These are phyloP conservation scores for Leuciscus idus DNA, from an alignment of 2,113 vertebrate genomes.

Conservation along the genomic window DNA sequence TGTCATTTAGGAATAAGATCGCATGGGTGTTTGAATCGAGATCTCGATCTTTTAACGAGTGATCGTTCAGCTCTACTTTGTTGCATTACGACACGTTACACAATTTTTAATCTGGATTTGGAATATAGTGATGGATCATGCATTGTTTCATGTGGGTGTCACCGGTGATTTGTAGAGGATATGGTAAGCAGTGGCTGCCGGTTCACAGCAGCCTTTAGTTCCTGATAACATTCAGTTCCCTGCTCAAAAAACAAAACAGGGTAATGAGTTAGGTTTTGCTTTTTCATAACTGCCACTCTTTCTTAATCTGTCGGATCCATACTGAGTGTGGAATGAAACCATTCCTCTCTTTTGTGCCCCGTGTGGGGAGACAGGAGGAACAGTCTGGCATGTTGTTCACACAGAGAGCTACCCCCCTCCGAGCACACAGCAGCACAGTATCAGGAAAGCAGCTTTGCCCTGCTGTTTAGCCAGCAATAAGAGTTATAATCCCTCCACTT, in stretches of 20 bases:
- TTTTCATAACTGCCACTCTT: conserved; percentile 29
- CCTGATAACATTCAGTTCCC: conserved; percentile 55
- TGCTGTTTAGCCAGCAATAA: conserved; percentile 42
- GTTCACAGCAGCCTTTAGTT: conserved; percentile 39
- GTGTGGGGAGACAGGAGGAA: neutral
- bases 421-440: neutral
- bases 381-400: conserved; percentile 28
- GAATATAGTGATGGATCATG: conserved; percentile 8
- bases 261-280: conserved; percentile 41
- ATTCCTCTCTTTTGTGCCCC: conserved; percentile 18
- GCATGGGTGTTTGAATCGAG: no score
- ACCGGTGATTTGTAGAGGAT: conserved; percentile 56
- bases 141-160: conserved; percentile 46
- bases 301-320: conserved; percentile 9
- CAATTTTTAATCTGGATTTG: neutral
- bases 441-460: conserved; percentile 42
- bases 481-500: conserved; percentile 40
- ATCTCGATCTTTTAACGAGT: no score
- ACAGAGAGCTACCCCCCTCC: conserved; percentile 6
- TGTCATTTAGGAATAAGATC: no score
- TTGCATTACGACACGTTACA: neutral
- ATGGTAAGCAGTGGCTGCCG: conserved; percentile 41
- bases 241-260: conserved; percentile 13
- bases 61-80: neutral
- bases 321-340: conserved; percentile 29